A percentile compares a stretch with the other conserved stretches of the same genome.
phyloP scores from a whole-genome alignment of 2,797 vertebrate species.

The Microctenopoma steveboyesi region DNA sequence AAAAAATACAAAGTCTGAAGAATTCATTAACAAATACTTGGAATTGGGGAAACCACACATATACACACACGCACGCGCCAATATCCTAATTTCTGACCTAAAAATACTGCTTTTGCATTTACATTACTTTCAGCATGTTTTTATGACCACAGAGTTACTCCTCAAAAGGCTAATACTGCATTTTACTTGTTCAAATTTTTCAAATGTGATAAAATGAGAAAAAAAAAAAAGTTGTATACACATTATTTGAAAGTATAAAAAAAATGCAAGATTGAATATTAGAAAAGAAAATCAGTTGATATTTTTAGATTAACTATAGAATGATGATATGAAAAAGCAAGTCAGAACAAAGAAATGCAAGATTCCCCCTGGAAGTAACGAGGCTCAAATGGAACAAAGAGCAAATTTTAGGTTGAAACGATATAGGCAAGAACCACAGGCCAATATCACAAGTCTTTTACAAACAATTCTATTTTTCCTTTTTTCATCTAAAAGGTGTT shows the following conservation, averaged over 20 bases:
- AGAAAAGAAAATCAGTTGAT: slow-evolving; percentile 32
- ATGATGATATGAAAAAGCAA: slow-evolving; percentile 67
- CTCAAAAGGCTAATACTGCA: slow-evolving; percentile 80
- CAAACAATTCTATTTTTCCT: slow-evolving; percentile 31
- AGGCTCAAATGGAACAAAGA: slow-evolving; percentile 54
- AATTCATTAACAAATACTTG: slow-evolving; percentile 29
- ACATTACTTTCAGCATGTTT: slow-evolving; percentile 62
- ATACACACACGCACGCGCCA: slow-evolving; percentile 37
- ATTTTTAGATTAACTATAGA: slow-evolving; percentile 62
- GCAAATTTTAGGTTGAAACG: slow-evolving; percentile 58
- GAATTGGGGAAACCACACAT: background rate
- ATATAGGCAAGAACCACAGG: slow-evolving; percentile 68
- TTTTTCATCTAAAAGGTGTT: slow-evolving; percentile 43
- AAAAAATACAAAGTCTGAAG: slow-evolving; percentile 9
- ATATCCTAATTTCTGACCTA: slow-evolving; percentile 41
- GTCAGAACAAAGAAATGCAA: slow-evolving; percentile 63
- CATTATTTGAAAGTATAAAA: slow-evolving; percentile 69
- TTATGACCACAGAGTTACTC: slow-evolving; percentile 58
- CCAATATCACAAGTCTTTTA: slow-evolving; percentile 55
- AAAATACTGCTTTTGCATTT: slow-evolving; percentile 61
- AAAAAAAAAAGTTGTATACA: slow-evolving; percentile 59
- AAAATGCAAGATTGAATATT: slow-evolving; percentile 29
- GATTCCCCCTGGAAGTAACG: slow-evolving; percentile 50
- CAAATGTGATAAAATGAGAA: slow-evolving; percentile 56
- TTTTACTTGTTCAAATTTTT: slow-evolving; percentile 67